These are phyloP conservation scores for Casuarius casuarius DNA, from an alignment of 2,113 vertebrate species.

Conservation along the genomic window DNA sequence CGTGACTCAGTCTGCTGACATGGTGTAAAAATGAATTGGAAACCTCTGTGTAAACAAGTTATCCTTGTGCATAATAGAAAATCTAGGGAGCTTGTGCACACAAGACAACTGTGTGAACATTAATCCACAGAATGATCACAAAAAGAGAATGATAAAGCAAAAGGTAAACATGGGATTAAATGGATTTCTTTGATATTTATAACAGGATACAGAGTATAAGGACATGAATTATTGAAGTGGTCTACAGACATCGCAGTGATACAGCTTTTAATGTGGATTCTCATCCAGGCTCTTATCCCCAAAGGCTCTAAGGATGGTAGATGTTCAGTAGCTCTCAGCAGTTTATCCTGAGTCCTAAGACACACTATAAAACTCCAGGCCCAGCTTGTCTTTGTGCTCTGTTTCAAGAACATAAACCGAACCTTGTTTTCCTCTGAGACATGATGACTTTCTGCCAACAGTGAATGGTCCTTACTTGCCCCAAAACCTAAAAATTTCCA, in stretches of 20 bases:
- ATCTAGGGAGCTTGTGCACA: not conserved
- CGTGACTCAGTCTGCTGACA: not conserved
- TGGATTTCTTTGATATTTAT: not conserved
- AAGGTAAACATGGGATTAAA: not conserved
- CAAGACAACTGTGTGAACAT: not conserved
- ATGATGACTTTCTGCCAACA: not conserved
- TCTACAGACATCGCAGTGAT: not conserved
- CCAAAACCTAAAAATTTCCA: not conserved
- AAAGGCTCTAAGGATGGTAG: not conserved
- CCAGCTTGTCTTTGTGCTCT: not conserved
- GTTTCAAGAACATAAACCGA: not conserved
- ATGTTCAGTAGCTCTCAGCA: not conserved
- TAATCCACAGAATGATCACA: not conserved
- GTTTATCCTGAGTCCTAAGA: not conserved
- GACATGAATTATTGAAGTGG: conserved; percentile 9
- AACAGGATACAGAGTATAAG: not conserved
- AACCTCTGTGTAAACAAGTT: conserved; percentile 19
- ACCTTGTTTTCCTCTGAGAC: not conserved
- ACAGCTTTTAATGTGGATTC: not conserved
- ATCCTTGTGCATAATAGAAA: not conserved
- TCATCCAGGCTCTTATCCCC: not conserved
- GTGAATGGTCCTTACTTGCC: not conserved
- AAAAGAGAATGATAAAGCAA: conserved; percentile 3
- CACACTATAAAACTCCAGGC: not conserved
- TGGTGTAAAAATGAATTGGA: not conserved